Base-by-base conservation (phyloP, 1,140 invertebrate genomes). In the Calephelis nemesis region DNA sequence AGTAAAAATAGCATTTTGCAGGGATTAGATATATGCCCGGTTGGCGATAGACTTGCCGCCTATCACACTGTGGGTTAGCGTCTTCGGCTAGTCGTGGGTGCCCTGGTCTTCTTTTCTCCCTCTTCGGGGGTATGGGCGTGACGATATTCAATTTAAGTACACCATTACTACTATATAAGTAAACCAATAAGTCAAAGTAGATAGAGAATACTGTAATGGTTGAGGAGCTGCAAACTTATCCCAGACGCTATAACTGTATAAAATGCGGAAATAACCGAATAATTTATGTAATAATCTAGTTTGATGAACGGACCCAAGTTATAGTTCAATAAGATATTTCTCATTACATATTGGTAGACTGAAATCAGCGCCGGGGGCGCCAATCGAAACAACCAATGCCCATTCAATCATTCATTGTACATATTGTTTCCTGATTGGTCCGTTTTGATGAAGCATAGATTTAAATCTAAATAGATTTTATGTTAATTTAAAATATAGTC, bases 381-480 rank as follows among this genome's bases (percentile, higher is more conserved):
- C 49, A 65, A 75, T 75, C 71, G 68, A 72, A 70, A 76, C 73
- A 73, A 68, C 73, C 67, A 67, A 74, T 73, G 70, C 74, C 69
- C 66, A 76, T 83, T 76, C 79, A 78, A 80, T 79, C 75, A 79
- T 65, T 76, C 71, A 71, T 63, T 45, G 6, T 54, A 70, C 68
- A 76, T 78, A 84, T 83, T 81, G 82, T 82, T 83, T 82, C 79
- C 78, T 79, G 74, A 88, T 83, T 79, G 77, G 70, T 74, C 73
- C 71, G 63, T 71, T 77, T 74, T 80, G 79, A 82, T 82, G 76
- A 75, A 74, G 66, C 69, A 73, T 72, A 70, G 76, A 83, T 82
- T 81, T 74, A 79, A 76, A 86, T 88, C 79, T 81, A 84, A 82
- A 86, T 85, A 83, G 81, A 84, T 81, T 86, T 85, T 83, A 90